These are phyloP conservation scores for Bombus difficillimus DNA, from an alignment of 1,140 invertebrate species.

Conservation along the genomic window DNA sequence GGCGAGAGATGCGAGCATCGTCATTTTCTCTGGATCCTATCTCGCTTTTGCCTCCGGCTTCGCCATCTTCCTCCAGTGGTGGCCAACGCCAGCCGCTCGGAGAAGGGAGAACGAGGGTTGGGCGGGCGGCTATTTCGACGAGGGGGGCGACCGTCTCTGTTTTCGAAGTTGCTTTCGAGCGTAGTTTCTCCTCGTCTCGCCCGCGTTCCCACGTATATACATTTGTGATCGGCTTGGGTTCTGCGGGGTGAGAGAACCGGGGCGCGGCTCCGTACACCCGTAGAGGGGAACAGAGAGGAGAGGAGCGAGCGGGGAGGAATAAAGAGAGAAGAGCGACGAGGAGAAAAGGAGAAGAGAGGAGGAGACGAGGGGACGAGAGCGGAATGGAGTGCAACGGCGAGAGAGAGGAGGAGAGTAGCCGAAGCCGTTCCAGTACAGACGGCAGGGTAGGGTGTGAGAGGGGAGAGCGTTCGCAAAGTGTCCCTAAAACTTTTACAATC, in stretches of 20 bases:
- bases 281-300: neutral
- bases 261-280: conserved; percentile 60
- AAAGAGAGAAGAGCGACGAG: conserved; percentile 57
- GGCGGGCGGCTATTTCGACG: conserved; percentile 41
- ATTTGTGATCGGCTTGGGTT: conserved; percentile 50
- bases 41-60: conserved; percentile 42
- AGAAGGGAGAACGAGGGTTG: conserved; percentile 54
- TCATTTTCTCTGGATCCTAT: conserved; percentile 26
- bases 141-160: neutral
- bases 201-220: neutral
- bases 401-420: neutral
- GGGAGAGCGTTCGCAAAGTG: conserved; percentile 84
- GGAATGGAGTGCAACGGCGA: neutral
- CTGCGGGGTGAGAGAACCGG: conserved; percentile 69
- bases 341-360: neutral
- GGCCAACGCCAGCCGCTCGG: conserved; percentile 31
- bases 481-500: conserved; percentile 88
- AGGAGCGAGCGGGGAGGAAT: conserved; percentile 29
- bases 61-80: conserved; percentile 63
- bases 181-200: neutral
- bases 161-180: neutral
- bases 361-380: conserved; percentile 45
- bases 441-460: conserved; percentile 40
- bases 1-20: neutral
- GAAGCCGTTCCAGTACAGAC: neutral